Conservation (phyloP, 2,797 vertebrate genomes). For the Arrhamphus sclerolepis region DNA sequence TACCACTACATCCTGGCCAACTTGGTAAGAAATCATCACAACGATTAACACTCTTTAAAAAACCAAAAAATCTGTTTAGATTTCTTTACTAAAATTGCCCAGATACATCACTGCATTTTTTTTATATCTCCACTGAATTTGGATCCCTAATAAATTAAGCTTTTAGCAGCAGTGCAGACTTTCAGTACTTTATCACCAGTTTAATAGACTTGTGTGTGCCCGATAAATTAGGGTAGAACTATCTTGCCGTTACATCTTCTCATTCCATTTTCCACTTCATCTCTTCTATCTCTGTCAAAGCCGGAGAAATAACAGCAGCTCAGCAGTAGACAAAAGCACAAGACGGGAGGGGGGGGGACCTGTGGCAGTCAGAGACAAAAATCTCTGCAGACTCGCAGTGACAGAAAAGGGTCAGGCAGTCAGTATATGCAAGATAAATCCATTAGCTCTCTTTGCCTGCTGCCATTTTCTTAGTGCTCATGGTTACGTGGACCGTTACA, state of each 20-base stretch:
- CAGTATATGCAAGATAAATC: conserved; percentile 45
- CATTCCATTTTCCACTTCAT: conserved; percentile 25
- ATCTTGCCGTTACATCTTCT: conserved; percentile 38
- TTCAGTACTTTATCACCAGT: conserved; percentile 34
- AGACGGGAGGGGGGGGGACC: neutral
- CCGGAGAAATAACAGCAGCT: conserved; percentile 15
- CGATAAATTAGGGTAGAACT: conserved; percentile 37
- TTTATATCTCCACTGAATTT: conserved; percentile 8
- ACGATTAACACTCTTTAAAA: neutral
- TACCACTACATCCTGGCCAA: conserved; percentile 99
- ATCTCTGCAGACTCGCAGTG: conserved; percentile 36
- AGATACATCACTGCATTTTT: neutral
- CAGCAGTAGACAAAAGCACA: conserved; percentile 10
- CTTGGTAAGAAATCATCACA: conserved; percentile 85
- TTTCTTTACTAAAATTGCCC: neutral
- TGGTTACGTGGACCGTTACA: conserved; percentile 26
- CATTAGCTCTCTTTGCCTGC: conserved; percentile 50
- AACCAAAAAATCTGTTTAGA: too few relatives aligned
- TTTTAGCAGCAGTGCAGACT: conserved; percentile 22
- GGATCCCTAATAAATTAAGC: conserved; percentile 10
- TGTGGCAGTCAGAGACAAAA: conserved; percentile 33
- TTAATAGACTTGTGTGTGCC: conserved; percentile 36
- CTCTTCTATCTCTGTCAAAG: conserved; percentile 30
- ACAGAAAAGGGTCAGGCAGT: conserved; percentile 60
- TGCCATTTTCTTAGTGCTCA: conserved; percentile 43